phyloP scores from a whole-genome alignment of 2,797 vertebrate species.

The Silurus lanzhouensis region DNA sequence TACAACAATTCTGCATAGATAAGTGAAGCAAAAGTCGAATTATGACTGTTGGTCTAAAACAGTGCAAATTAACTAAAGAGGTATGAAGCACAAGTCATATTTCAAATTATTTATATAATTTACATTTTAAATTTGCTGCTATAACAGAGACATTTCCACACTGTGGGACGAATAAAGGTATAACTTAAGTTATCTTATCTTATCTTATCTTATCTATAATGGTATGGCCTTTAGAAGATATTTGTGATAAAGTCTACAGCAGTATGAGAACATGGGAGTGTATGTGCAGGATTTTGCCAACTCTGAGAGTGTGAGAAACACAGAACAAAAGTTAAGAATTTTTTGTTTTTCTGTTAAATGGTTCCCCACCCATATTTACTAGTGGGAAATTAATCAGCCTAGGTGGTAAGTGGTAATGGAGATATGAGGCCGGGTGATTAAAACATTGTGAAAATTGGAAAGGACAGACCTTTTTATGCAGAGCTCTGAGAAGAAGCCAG shows the following conservation, averaged over 20 bases:
- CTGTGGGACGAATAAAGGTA: too few relatives aligned
- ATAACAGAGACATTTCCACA: too few relatives aligned
- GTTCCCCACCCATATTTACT: not conserved
- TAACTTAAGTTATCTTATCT: too few relatives aligned
- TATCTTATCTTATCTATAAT: not conserved
- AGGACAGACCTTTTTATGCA: not conserved
- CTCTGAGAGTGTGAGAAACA: not conserved
- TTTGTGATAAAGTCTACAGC: not conserved
- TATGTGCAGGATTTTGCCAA: not conserved
- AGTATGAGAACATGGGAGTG: not conserved
- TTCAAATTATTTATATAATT: not conserved
- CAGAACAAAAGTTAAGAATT: not conserved
- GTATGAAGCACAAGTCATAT: not conserved
- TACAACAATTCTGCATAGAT: too few relatives aligned
- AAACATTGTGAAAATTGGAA: not conserved
- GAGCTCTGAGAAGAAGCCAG: not conserved
- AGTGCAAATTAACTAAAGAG: not conserved
- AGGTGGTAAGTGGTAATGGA: not conserved
- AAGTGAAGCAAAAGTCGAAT: not conserved
- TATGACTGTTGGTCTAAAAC: not conserved
- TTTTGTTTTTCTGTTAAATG: not conserved
- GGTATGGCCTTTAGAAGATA: not conserved
- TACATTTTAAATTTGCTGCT: not conserved
- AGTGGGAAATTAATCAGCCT: not conserved
- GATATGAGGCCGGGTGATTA: not conserved